Conservation (phyloP, 2,797 vertebrate species). For the Novumbra hubbsi region DNA sequence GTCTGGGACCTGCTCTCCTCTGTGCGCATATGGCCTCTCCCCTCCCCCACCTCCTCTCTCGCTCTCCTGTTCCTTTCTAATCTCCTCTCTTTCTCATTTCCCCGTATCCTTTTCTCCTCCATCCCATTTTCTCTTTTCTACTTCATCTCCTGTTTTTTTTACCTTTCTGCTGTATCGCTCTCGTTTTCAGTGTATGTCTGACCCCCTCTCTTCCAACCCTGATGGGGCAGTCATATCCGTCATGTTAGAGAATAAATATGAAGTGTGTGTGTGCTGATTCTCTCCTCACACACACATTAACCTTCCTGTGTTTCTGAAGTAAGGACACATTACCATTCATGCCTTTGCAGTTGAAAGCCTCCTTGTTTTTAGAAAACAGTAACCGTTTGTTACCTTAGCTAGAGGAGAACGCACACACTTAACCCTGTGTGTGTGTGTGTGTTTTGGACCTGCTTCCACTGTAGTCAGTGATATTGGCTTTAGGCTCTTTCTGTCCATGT, state of each 20-base stretch:
- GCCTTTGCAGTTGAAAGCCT: conserved; percentile 48
- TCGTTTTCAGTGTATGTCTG: background rate
- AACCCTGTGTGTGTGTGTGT: conserved; percentile 18
- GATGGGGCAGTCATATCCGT: background rate
- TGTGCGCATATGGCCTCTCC: conserved; percentile 9
- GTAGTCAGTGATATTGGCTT: background rate
- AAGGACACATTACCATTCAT: conserved; percentile 46
- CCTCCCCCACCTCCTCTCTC: background rate
- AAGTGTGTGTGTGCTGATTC: conserved; percentile 23
- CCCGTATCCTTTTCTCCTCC: background rate
- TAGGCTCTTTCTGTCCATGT: background rate
- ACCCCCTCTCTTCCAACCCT: conserved; percentile 9
- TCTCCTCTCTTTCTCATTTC: background rate
- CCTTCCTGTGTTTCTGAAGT: background rate
- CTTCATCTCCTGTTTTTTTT: background rate
- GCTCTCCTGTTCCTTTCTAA: background rate
- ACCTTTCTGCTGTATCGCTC: background rate
- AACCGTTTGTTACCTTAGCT: conserved; percentile 47
- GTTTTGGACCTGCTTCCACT: background rate
- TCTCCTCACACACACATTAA: no score
- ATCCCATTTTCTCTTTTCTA: background rate
- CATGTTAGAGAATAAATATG: background rate
- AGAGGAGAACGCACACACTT: conserved; percentile 26
- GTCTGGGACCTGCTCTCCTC: conserved; percentile 1
- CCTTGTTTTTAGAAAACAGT: conserved; percentile 54